phyloP scores from a whole-genome alignment of 2,113 vertebrate genomes.

The Chaetura pelagica region DNA sequence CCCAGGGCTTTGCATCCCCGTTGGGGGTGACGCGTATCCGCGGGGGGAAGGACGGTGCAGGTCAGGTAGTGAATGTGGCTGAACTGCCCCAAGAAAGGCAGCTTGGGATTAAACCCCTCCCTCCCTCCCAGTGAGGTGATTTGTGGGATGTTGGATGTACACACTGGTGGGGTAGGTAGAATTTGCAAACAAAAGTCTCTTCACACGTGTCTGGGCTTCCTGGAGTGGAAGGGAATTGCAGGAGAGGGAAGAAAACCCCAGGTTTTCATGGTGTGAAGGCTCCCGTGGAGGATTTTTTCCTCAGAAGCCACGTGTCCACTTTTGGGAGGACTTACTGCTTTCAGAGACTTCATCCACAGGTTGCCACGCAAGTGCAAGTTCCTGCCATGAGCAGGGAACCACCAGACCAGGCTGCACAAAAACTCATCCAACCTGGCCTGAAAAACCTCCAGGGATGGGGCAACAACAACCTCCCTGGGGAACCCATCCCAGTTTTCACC shows the following conservation, averaged over 20 bases:
- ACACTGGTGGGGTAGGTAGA: rapidly evolving
- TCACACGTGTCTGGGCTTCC: rapidly evolving
- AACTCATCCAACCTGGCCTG: too few relatives aligned
- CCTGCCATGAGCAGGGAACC: background rate
- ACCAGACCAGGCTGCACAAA: too few relatives aligned
- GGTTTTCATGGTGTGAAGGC: rapidly evolving
- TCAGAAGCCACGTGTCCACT: rapidly evolving
- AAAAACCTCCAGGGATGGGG: too few relatives aligned
- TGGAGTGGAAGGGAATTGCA: rapidly evolving
- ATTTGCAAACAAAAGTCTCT: background rate
- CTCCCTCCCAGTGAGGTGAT: rapidly evolving
- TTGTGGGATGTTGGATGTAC: rapidly evolving
- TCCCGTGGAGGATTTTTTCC: background rate
- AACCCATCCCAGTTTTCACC: too few relatives aligned
- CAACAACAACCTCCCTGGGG: too few relatives aligned
- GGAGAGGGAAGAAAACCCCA: background rate
- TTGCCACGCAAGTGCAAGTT: conserved; percentile 78
- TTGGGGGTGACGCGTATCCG: rapidly evolving
- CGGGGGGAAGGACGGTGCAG: background rate
- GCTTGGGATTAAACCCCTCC: rapidly evolving
- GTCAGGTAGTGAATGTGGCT: rapidly evolving
- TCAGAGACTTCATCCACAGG: conserved; percentile 81
- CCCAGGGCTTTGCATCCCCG: rapidly evolving
- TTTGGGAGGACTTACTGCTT: conserved; percentile 75
- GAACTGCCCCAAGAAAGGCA: rapidly evolving